phyloP scores from a whole-genome alignment of 2,888 invertebrate species.

The Amiota mariae region DNA sequence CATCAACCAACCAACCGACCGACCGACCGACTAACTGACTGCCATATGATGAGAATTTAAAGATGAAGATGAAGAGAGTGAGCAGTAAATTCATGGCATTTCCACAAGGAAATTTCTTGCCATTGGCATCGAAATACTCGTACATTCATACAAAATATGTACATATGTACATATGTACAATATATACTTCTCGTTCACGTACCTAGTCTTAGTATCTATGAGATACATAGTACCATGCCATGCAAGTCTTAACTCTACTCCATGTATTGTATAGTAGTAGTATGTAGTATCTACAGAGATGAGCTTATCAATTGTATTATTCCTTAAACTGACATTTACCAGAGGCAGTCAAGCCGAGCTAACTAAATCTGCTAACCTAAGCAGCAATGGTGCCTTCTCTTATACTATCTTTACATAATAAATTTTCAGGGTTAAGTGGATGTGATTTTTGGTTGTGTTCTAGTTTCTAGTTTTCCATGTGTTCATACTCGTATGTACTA shows the following conservation, averaged over 20 bases:
- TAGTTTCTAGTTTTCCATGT: not conserved
- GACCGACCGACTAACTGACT: not conserved
- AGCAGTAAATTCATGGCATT: not conserved
- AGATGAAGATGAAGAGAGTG: too few species aligned
- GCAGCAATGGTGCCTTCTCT: too few species aligned
- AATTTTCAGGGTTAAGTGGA: constrained; percentile 4
- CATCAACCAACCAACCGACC: not conserved
- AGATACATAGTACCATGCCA: not conserved
- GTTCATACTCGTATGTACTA: not conserved
- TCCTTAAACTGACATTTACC: not conserved
- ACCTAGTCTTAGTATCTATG: not conserved
- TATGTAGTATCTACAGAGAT: not conserved
- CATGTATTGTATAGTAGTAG: too few species aligned
- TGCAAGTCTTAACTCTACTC: not conserved
- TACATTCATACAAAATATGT: too few species aligned
- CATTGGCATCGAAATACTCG: not conserved
- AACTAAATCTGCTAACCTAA: too few species aligned
- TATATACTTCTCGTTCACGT: too few species aligned
- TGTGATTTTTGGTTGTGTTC: not conserved
- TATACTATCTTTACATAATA: not conserved
- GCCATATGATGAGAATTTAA: not conserved
- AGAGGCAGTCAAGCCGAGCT: too few species aligned
- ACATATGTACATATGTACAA: too few species aligned
- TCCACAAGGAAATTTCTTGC: too few species aligned
- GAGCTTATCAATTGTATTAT: constrained; percentile 6